These are phyloP conservation scores for Drosophila affinis DNA, from an alignment of 2,888 invertebrate species.

Conservation along the genomic window DNA sequence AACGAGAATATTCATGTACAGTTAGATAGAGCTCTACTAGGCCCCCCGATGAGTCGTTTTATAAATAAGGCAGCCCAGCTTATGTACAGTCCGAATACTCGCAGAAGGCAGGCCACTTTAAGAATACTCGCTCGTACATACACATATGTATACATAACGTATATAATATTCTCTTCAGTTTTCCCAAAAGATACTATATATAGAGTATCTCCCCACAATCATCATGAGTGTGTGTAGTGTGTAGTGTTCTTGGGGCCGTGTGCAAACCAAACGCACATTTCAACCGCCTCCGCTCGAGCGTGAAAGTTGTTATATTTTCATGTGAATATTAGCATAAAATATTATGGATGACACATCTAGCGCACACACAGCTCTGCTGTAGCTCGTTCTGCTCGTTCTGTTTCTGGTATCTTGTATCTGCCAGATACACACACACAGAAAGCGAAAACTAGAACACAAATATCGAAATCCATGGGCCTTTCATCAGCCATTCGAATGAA, in stretches of 20 bases:
- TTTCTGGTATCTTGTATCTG: conserved; percentile 48
- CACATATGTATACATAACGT: background rate
- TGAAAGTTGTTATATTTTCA: conserved; percentile 69
- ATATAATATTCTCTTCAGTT: conserved; percentile 43
- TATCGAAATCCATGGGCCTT: conserved; percentile 63
- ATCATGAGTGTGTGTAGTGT: conserved; percentile 39
- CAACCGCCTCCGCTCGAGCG: conserved; percentile 77
- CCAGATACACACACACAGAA: conserved; percentile 27
- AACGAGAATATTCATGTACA: conserved; percentile 24
- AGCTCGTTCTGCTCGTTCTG: conserved; percentile 6
- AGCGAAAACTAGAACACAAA: conserved; percentile 45
- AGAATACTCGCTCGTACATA: conserved; percentile 38
- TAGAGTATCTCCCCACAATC: conserved; percentile 21
- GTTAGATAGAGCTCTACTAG: conserved; percentile 30
- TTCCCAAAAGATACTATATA: conserved; percentile 29
- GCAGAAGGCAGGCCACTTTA: conserved; percentile 56
- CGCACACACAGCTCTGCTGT: conserved; percentile 39
- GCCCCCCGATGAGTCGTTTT: conserved; percentile 64
- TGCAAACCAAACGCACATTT: conserved; percentile 77
- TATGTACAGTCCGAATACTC: conserved; percentile 51
- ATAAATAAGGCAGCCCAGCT: conserved; percentile 62
- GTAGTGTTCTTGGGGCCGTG: conserved; percentile 66
- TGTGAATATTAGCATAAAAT: conserved; percentile 77
- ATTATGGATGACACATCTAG: conserved; percentile 79
- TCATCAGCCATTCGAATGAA: conserved; percentile 56